Conservation (phyloP, 2,113 vertebrate genomes). For the Tapirus terrestris region DNA sequence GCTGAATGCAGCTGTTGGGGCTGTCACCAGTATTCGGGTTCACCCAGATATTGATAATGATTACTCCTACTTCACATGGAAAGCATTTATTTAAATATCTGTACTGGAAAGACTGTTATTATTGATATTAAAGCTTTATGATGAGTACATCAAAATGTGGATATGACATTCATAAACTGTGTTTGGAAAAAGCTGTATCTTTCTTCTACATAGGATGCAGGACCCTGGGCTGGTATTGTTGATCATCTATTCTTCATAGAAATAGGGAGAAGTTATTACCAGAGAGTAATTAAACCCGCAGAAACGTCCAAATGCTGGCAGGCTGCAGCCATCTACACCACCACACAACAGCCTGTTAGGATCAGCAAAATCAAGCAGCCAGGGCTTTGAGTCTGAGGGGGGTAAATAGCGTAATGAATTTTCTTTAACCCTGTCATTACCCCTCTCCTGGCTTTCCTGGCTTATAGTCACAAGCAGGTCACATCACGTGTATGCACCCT, state of each 20-base stretch:
- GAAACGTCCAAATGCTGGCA: slow-evolving; percentile 81
- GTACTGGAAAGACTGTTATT: slow-evolving; percentile 70
- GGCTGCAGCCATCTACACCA: slow-evolving; percentile 69
- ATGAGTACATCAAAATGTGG: neutral
- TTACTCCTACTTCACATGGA: slow-evolving; percentile 79
- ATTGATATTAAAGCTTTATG: slow-evolving; percentile 67
- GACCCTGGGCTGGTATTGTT: neutral
- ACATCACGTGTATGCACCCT: neutral
- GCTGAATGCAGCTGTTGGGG: slow-evolving; percentile 83
- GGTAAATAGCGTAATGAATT: neutral
- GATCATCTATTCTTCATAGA: slow-evolving; percentile 85
- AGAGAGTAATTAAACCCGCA: slow-evolving; percentile 84
- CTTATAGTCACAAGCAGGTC: neutral
- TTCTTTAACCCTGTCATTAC: slow-evolving; percentile 40
- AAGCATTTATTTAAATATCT: slow-evolving; percentile 81
- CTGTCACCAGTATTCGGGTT: slow-evolving; percentile 78
- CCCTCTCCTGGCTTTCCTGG: neutral
- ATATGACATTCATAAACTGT: slow-evolving; percentile 44
- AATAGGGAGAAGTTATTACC: slow-evolving; percentile 81
- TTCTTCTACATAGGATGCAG: slow-evolving; percentile 34
- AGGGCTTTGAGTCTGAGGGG: slow-evolving; percentile 18
- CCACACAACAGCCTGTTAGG: slow-evolving; percentile 79
- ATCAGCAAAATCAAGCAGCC: slow-evolving; percentile 76
- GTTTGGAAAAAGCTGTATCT: neutral
- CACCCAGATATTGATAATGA: slow-evolving; percentile 84